phyloP scores from a whole-genome alignment of 2,113 vertebrate genomes.

The Apeltes quadracus region DNA sequence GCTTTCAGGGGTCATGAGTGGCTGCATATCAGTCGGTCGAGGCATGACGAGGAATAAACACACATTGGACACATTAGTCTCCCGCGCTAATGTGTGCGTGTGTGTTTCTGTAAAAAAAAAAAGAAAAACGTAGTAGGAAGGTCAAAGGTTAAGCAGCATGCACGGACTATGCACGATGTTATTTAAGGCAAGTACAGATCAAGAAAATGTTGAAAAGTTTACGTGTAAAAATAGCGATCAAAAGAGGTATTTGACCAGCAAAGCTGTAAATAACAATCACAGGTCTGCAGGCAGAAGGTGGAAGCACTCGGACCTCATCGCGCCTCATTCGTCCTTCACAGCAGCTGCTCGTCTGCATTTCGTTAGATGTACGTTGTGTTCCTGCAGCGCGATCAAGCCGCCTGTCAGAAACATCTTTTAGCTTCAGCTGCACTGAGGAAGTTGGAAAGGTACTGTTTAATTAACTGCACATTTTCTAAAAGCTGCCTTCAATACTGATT shows the following conservation, averaged over 20 bases:
- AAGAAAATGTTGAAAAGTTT: background rate
- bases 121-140: background rate
- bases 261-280: slow-evolving; percentile 21
- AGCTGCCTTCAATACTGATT: background rate
- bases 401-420: background rate
- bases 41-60: slow-evolving; percentile 54
- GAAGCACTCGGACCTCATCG: no score
- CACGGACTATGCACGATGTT: background rate
- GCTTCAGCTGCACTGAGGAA: background rate
- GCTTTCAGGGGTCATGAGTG: slow-evolving; percentile 35
- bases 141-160: background rate
- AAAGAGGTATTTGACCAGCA: slow-evolving; percentile 5
- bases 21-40: slow-evolving; percentile 32
- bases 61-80: background rate
- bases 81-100: background rate
- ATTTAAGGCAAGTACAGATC: background rate
- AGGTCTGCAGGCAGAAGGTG: slow-evolving; percentile 12
- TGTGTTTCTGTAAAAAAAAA: background rate
- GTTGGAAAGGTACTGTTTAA: background rate
- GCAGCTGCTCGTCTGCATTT: background rate
- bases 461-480: background rate
- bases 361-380: background rate
- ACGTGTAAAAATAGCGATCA: background rate
- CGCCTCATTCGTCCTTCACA: no score
- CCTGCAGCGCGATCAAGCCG: background rate